These are phyloP conservation scores for Drosophila baimaii DNA, from an alignment of 1,140 invertebrate genomes.

Conservation along the genomic window DNA sequence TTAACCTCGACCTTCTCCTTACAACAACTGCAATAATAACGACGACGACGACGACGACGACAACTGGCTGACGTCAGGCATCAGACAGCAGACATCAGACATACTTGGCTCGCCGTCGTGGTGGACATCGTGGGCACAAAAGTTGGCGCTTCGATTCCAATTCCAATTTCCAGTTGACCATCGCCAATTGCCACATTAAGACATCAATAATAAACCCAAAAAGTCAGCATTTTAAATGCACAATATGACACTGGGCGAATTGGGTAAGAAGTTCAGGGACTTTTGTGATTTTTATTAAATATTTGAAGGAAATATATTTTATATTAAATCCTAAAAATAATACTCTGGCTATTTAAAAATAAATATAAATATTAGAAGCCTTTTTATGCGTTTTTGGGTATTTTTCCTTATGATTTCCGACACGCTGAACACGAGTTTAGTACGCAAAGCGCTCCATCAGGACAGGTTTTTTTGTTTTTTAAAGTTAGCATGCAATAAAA, in stretches of 20 bases:
- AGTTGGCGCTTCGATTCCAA: constrained; percentile 35
- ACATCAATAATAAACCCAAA: constrained; percentile 66
- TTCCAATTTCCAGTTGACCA: constrained; percentile 72
- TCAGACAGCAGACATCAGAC: constrained; percentile 3
- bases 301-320: not conserved
- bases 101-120: not conserved
- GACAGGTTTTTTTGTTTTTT: too few species aligned
- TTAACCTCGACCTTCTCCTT: constrained; percentile 82
- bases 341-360: too few species aligned
- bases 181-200: constrained; percentile 71
- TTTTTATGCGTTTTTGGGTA: too few species aligned
- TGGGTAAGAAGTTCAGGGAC: constrained; percentile 11
- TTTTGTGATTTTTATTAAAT: not conserved
- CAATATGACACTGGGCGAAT: constrained; percentile 42
- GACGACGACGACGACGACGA: constrained; percentile 18
- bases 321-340: not conserved
- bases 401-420: too few species aligned
- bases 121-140: constrained; percentile 44
- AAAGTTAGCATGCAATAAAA: too few species aligned
- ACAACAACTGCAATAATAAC: constrained; percentile 35
- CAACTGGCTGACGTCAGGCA: constrained; percentile 66
- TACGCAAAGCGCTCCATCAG: too few species aligned
- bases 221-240: constrained; percentile 28
- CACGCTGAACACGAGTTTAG: too few species aligned
- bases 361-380: too few species aligned